Percentiles rank a stretch among this genome's conserved stretches.
Conservation (phyloP, 2,113 vertebrate genomes). For the Rhinoderma darwinii region DNA sequence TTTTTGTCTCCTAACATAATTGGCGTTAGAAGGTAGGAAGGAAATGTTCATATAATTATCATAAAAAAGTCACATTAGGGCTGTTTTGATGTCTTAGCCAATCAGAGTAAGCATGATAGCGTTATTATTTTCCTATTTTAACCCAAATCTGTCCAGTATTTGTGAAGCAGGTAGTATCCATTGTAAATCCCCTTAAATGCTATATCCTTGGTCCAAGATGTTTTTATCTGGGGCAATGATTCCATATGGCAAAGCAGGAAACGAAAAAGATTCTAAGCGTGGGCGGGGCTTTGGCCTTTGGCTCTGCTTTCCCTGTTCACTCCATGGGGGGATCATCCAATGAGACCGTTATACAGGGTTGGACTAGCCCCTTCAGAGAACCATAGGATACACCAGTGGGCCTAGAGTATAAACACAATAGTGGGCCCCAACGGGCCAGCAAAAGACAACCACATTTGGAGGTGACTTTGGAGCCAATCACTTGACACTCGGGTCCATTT, state of each 20-base stretch:
- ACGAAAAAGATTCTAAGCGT: background rate
- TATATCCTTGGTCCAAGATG: background rate
- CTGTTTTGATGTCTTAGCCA: conserved; percentile 10
- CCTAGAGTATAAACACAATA: no score
- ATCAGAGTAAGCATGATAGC: background rate
- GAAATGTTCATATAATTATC: conserved; percentile 5
- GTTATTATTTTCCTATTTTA: background rate
- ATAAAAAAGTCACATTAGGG: background rate
- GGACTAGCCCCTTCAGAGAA: no score
- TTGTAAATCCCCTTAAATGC: background rate
- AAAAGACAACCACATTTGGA: no score
- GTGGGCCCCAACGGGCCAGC: no score
- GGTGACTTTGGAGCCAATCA: no score
- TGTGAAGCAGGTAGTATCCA: background rate
- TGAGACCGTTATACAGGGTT: no score
- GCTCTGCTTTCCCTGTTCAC: no score
- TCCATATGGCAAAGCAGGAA: background rate
- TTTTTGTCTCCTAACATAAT: conserved; percentile 9
- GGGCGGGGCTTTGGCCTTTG: background rate
- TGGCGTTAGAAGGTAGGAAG: background rate
- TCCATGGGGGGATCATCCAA: no score
- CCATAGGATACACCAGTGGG: no score
- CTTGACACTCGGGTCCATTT: no score
- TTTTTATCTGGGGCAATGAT: background rate
- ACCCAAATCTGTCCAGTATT: background rate